These are phyloP conservation scores for Sphecodes monilicornis DNA, from an alignment of 2,888 invertebrate genomes.

Conservation along the genomic window DNA sequence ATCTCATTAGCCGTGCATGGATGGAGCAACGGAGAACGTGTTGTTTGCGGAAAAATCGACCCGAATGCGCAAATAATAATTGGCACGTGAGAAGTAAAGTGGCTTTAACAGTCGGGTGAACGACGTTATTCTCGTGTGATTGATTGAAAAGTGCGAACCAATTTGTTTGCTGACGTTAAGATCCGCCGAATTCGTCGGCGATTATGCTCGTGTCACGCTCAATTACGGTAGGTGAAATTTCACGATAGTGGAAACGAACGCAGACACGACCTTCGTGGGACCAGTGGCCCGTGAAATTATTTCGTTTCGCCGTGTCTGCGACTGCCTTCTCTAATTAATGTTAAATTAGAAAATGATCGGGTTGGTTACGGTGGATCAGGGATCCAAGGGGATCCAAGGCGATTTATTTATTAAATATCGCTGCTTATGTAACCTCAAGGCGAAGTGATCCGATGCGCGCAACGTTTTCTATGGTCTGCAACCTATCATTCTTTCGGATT, in stretches of 20 bases:
- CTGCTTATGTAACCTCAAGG: constrained; percentile 44
- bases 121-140: neutral
- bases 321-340: neutral
- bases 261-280: constrained; percentile 26
- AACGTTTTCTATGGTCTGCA: constrained; percentile 21
- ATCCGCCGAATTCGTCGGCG: neutral
- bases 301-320: constrained; percentile 10
- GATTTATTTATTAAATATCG: constrained; percentile 48
- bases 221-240: constrained; percentile 24
- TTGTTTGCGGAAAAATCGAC: too few relatives aligned
- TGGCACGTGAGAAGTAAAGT: too few relatives aligned
- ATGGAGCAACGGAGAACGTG: too few relatives aligned
- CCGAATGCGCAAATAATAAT: too few relatives aligned
- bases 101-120: neutral
- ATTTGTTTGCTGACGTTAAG: neutral
- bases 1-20: neutral
- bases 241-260: neutral
- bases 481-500: constrained; percentile 18
- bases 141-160: neutral
- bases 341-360: neutral
- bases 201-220: constrained; percentile 22
- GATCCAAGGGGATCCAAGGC: constrained; percentile 28
- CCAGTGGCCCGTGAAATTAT: constrained; percentile 43
- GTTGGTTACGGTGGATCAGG: constrained; percentile 19
- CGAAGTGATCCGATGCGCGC: neutral